These are phyloP conservation scores for Hypselothyrea guttata DNA, from an alignment of 2,888 invertebrate genomes.

Conservation along the genomic window DNA sequence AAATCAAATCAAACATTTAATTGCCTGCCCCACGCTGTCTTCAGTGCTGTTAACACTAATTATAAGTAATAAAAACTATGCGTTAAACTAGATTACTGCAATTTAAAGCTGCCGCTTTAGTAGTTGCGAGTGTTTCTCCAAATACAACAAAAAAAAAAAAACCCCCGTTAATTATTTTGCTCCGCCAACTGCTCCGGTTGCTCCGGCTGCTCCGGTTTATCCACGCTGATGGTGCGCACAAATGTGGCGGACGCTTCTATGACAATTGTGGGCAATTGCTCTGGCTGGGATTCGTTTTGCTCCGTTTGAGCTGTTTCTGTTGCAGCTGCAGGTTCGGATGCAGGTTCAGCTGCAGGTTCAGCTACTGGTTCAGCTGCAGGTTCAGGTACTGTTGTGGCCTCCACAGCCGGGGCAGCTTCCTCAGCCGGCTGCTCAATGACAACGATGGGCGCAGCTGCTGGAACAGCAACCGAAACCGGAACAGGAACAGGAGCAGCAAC, in stretches of 20 bases:
- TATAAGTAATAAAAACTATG: slow-evolving; percentile 68
- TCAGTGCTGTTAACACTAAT: slow-evolving; percentile 71
- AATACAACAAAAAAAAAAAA: slow-evolving; percentile 9
- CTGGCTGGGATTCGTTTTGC: slow-evolving; percentile 19
- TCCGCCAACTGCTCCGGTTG: background rate
- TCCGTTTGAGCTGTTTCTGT: slow-evolving; percentile 12
- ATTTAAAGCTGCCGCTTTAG: slow-evolving; percentile 77
- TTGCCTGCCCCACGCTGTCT: slow-evolving; percentile 61
- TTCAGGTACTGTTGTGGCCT: slow-evolving; percentile 13
- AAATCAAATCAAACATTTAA: too few relatives aligned
- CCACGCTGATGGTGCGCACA: slow-evolving; percentile 60
- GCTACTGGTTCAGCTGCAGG: slow-evolving; percentile 1
- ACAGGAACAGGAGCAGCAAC: slow-evolving; percentile 4
- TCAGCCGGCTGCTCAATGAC: slow-evolving; percentile 21
- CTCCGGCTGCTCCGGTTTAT: slow-evolving; percentile 13
- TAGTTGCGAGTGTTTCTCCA: slow-evolving; percentile 64
- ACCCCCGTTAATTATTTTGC: too few relatives aligned
- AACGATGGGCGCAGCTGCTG: slow-evolving; percentile 15
- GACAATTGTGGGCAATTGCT: slow-evolving; percentile 63
- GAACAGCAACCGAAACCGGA: slow-evolving; percentile 1
- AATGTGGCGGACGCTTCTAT: slow-evolving; percentile 71
- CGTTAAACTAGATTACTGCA: slow-evolving; percentile 72
- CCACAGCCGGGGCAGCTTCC: slow-evolving; percentile 1
- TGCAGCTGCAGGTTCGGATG: slow-evolving; percentile 13
- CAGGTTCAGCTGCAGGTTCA: slow-evolving; percentile 4